Conservation (phyloP, 2,113 vertebrate species). For the Melanerpes formicivorus region DNA sequence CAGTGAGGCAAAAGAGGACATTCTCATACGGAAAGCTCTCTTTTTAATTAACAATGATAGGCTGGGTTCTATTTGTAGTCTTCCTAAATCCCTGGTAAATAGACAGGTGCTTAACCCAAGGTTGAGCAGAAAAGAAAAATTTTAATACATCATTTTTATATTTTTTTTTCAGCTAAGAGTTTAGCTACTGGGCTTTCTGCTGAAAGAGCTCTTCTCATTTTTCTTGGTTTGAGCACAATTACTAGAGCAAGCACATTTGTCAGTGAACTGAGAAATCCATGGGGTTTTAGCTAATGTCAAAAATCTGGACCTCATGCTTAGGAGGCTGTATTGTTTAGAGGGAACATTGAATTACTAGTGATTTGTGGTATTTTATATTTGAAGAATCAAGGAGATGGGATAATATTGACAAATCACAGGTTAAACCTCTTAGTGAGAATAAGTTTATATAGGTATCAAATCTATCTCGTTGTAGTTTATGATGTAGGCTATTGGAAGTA, state of each 20-base stretch:
- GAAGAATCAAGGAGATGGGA: background rate
- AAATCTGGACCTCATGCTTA: background rate
- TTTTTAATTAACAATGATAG: slow-evolving; percentile 20
- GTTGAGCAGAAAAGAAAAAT: background rate
- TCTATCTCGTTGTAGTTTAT: background rate
- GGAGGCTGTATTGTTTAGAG: background rate
- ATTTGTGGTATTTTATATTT: background rate
- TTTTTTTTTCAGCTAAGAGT: background rate
- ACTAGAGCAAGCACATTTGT: background rate
- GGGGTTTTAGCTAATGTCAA: background rate
- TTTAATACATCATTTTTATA: background rate
- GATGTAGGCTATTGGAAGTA: background rate
- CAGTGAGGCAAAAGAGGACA: background rate
- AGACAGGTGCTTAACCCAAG: background rate
- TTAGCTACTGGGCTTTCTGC: background rate
- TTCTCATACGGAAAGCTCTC: background rate
- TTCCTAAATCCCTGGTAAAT: background rate
- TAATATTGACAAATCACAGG: background rate
- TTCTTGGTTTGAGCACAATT: background rate
- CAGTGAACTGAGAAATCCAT: background rate
- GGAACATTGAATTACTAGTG: background rate
- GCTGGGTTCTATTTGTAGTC: background rate
- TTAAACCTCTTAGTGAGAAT: background rate
- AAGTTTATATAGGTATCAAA: background rate
- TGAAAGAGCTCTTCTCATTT: background rate